Conservation (phyloP, 2,797 vertebrate species). For the Halcyon badia region DNA sequence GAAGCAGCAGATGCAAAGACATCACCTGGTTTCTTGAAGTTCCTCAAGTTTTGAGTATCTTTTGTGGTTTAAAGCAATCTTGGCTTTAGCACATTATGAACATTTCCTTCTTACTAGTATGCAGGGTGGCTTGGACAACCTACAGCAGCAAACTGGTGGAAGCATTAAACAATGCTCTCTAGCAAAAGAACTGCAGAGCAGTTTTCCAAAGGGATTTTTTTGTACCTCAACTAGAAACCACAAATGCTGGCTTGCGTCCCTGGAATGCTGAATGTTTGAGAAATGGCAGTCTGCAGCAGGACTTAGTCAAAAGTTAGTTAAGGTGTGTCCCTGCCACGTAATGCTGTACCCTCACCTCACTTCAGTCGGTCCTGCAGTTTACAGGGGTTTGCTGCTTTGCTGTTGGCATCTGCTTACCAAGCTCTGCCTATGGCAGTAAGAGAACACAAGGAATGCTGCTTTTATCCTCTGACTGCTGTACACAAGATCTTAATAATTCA, state of each 20-base stretch:
- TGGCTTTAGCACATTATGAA: not conserved
- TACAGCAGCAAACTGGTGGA: not conserved
- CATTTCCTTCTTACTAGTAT: not conserved
- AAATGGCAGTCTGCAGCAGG: not conserved
- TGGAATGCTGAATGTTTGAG: not conserved
- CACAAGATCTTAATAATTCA: accelerated
- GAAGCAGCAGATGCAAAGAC: not conserved
- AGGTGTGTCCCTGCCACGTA: accelerated
- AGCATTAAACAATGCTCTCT: not conserved
- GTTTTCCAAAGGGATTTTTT: not conserved
- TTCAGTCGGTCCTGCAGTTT: not conserved
- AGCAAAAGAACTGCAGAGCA: not conserved
- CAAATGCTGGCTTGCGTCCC: not conserved
- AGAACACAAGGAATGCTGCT: not conserved
- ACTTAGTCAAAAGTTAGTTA: not conserved
- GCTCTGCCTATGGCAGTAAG: not conserved
- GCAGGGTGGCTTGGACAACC: not conserved
- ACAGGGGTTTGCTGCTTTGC: not conserved
- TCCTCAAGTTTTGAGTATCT: not conserved
- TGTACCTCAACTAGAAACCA: not conserved
- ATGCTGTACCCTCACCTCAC: not conserved
- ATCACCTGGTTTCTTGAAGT: not conserved
- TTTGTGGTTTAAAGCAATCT: not conserved
- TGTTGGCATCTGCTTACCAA: not conserved
- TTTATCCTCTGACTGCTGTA: not conserved